A percentile compares a stretch with the other conserved stretches of the same genome.
These are phyloP conservation scores for Sipha flava DNA, from an alignment of 1,140 invertebrate species.

Conservation along the genomic window DNA sequence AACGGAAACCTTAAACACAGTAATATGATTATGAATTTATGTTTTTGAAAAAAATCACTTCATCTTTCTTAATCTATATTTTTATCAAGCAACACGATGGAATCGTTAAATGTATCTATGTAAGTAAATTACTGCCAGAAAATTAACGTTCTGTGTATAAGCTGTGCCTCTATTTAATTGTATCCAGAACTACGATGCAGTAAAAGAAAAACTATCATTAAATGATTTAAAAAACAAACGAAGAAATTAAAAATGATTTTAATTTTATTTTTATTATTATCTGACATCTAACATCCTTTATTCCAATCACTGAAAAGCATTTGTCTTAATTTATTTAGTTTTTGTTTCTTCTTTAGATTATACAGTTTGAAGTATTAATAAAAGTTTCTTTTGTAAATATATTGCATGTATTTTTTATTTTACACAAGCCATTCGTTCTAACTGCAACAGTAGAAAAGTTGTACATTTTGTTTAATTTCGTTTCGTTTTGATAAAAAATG, in stretches of 20 bases:
- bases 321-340: background rate
- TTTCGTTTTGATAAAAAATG: constrained; percentile 13
- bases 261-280: no score
- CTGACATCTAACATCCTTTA: background rate
- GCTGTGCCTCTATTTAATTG: background rate
- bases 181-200: background rate
- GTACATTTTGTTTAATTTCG: constrained; percentile 6
- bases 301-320: background rate
- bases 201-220: background rate
- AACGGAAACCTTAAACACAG: background rate
- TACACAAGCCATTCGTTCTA: background rate
- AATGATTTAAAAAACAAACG: background rate
- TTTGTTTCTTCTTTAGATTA: background rate
- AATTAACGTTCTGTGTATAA: background rate
- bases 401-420: background rate
- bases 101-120: no score
- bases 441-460: background rate
- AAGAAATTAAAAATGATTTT: background rate
- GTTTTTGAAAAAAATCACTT: background rate
- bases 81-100: background rate
- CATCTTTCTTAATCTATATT: background rate
- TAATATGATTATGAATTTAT: background rate
- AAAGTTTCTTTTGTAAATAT: background rate
- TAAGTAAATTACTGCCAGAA: no score
- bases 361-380: background rate